These are phyloP conservation scores for Melitaea cinxia DNA, from an alignment of 1,140 invertebrate genomes.

Conservation along the genomic window DNA sequence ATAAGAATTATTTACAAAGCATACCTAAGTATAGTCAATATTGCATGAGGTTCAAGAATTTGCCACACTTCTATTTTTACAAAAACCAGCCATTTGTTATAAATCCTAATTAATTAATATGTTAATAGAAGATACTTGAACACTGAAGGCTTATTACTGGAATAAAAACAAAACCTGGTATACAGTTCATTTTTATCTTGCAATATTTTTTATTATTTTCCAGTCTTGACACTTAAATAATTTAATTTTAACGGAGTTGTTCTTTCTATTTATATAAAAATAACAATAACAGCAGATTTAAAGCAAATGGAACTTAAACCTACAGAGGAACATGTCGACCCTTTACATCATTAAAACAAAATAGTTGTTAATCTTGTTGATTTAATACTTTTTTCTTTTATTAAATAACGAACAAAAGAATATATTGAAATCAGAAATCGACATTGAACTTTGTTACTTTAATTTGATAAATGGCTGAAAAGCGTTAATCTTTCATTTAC, in stretches of 20 bases:
- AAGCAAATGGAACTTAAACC: conserved; percentile 18
- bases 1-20: conserved; percentile 78
- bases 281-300: conserved; percentile 10
- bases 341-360: not conserved
- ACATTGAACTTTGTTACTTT: no score
- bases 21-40: conserved; percentile 58
- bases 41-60: conserved; percentile 57
- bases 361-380: not conserved
- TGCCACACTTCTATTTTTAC: conserved; percentile 56
- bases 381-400: conserved; percentile 1
- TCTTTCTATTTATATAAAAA: not conserved
- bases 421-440: not conserved
- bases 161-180: not conserved
- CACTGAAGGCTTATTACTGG: conserved; percentile 57
- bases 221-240: conserved; percentile 3
- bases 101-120: conserved; percentile 52
- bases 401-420: no score
- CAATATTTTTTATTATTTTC: not conserved
- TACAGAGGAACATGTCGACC: conserved; percentile 19
- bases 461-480: not conserved
- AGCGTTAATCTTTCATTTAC: not conserved
- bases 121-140: conserved; percentile 60
- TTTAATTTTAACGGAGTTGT: not conserved
- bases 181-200: not conserved
- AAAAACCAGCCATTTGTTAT: conserved; percentile 61